phyloP scores from a whole-genome alignment of 2,888 invertebrate genomes.

The Autographa pulchrina region DNA sequence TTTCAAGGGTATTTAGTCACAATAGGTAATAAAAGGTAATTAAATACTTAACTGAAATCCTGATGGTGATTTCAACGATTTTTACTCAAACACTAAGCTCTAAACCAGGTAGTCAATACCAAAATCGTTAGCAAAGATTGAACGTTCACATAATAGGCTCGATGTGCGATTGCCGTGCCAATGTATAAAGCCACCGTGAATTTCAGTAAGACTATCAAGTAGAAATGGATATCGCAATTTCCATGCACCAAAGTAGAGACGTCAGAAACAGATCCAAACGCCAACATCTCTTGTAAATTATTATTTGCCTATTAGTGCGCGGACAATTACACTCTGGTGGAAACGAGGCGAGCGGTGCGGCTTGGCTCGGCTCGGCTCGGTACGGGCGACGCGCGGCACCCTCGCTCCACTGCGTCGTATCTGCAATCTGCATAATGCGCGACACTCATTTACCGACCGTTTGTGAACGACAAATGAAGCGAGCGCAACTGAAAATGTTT shows the following conservation, averaged over 20 bases:
- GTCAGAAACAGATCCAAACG: conserved; percentile 31
- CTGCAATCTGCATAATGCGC: conserved; percentile 83
- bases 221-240: conserved; percentile 12
- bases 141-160: neutral
- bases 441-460: conserved; percentile 80
- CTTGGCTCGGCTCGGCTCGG: conserved; percentile 18
- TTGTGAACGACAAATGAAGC: conserved; percentile 85
- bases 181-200: neutral
- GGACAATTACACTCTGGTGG: conserved; percentile 69
- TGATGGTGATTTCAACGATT: too few relatives aligned
- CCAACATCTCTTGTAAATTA: conserved; percentile 58
- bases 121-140: neutral
- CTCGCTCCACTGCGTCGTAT: conserved; percentile 71
- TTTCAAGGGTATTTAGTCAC: neutral
- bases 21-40: too few relatives aligned
- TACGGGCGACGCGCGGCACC: conserved; percentile 48
- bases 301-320: conserved; percentile 74
- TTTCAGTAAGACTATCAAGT: neutral
- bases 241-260: conserved; percentile 23
- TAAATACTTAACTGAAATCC: too few relatives aligned
- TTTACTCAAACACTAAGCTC: neutral
- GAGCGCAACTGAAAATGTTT: conserved; percentile 70
- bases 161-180: neutral
- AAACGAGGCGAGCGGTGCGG: conserved; percentile 52
- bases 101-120: neutral